Evolutionary conservation across 2,888 invertebrate species (phyloP), one percentile per base, ranked within the genome.

Genomic region (Synergus gifuensis): DNA sequence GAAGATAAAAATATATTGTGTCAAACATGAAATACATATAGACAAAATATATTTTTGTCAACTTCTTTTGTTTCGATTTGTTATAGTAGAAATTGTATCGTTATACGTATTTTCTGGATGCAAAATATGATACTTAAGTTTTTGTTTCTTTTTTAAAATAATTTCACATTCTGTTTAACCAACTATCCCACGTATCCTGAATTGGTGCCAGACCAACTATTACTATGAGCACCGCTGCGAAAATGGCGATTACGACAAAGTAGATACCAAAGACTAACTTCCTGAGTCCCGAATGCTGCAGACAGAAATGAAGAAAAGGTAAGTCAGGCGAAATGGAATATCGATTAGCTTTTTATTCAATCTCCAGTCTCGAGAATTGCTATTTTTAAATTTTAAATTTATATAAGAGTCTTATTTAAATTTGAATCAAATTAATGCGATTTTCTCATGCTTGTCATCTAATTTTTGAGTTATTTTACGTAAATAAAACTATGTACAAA

Each of bases 221-320:
- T 80, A 96, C 94, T 79, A 98, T 95, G 88, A 98, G 94, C 9
- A 95, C 96, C 14, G 95, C 93, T 0, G 96, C 94, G 86, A 98
- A 94, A 28, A 95, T 93, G 18, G 95, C 89, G 79, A 97, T 93
- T 69, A 96, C 94, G 0, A 97, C 93, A 60, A 96, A 94, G 91
- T 98, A 98, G 60, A 98, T 90, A n/a, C 94, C 95, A 64, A 98
- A 94, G 77, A 97, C 93, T 78, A 95, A 94, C 89, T 96, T 96
- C 86, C 98, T 94, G 92, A 97, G 95, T 76, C 94, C 94, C 3
- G 96, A 94, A 91, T 96, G 96, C 98, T 98, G 94, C 77, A 93
- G 94, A 88, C 77, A 80, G 76, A 76, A 84, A 78, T 9, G 7
- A 78, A 11, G 16, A 73, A 76, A 78, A 14, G 5, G 36, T 73